Base-by-base conservation (phyloP, 2,797 vertebrate species). In the Cottoperca gobio region DNA sequence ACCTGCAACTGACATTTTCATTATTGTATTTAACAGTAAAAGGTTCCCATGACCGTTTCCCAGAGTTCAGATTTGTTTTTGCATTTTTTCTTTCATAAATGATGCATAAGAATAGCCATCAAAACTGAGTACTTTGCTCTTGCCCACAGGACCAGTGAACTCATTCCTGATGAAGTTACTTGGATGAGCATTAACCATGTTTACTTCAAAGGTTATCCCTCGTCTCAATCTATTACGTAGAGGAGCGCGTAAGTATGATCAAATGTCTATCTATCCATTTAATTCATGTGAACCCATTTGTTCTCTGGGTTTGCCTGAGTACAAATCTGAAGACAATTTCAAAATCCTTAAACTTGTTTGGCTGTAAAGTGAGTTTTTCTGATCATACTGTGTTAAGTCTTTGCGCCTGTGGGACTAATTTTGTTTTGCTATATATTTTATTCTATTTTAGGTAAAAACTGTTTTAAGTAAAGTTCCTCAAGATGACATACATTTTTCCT, bases 241-340 rank as follows among this genome's bases (percentile, higher is more conserved):
- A 87, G 83, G 88, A 13, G 86, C 91, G 57, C 89, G 94, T 96
- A 84, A 93, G 92, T 88, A 42, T 49, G 2, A 70, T 37, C 8
- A 54, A 19, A 53, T 45, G 26, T 59, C 0, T 7, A 8, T 33
- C 0, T 19, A 3, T 40, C 8, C 26, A 2, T 54, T 4, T 6
- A 28, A 8, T 43, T 35, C 3, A 33, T 14, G 2, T 21, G 14
- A 14, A 72, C n/a, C n/a, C n/a, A n/a, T n/a, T n/a, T n/a, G n/a
- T n/a, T n/a, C n/a, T n/a, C n/a, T n/a, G n/a, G n/a, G n/a, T n/a
- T n/a, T n/a, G n/a, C n/a, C n/a, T n/a, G n/a, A n/a, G n/a, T n/a
- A n/a, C 4, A n/a, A n/a, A n/a, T n/a, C n/a, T n/a, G n/a, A n/a
- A n/a, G n/a, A n/a, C n/a, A n/a, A n/a, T n/a, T n/a, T n/a, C n/a